Evolutionary conservation across 2,888 invertebrate species (phyloP), one percentile per base, ranked within the genome.

Genomic region (Netelia virgata): DNA sequence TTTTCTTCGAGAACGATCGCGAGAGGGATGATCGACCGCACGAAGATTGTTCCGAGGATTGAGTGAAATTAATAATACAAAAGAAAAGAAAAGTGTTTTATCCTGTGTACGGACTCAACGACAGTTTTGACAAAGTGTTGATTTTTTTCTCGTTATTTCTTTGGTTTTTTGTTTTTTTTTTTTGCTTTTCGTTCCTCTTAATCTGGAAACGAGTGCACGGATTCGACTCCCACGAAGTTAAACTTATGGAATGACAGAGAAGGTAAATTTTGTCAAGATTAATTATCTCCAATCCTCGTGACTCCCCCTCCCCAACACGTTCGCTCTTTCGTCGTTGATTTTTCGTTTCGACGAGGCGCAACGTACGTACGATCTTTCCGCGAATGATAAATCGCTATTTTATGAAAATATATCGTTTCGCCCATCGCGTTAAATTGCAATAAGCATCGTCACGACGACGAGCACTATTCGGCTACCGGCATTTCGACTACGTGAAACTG

Each of bases 221-320:
- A 83, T 81, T 76, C 84, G 69, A 66, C 81, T 78, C 20, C 79
- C 79, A 79, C 81, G 43, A 79, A 76, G 82, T 84, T 82, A 78
- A 77, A 74, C 82, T 88, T 90, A 90, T 92, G 93, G 93, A 92
- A 93, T 93, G 93, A 92, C 92, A 90, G 88, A 91, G 88, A 92
- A 93, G 93, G 93, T 93, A 92, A 92, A 68, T 63, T 63, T 77
- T 57, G n/a, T 36, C 28, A 61, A 20, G 28, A 23, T 20, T 28
- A 47, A 47, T 47, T 57, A 16, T 18, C n/a, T 66, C 23, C n/a
- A 36, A 47, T 18, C 6, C 6, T n/a, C 11, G 0, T 47, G 3
- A 50, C 61, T 50, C 61, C n/a, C 11, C 47, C 28, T 18, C 23
- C n/a, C 18, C 16, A 11, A 64, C 16, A 36, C 36, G 0, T 36